These are phyloP conservation scores for Tetragnatha versicolor DNA, from an alignment of 1,140 invertebrate genomes.

Conservation along the genomic window DNA sequence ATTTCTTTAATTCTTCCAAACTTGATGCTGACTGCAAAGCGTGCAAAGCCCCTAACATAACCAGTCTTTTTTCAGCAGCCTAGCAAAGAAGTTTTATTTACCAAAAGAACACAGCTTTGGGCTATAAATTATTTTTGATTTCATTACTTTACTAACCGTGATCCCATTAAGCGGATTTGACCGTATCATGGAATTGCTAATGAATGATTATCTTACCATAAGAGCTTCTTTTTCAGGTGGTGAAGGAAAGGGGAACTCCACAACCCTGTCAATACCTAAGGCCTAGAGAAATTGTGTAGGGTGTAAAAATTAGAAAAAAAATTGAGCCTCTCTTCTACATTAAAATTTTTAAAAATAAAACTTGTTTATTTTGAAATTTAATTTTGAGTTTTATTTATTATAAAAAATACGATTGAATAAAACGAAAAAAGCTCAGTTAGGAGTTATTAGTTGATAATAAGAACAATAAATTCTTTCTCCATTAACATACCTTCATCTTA, in stretches of 20 bases:
- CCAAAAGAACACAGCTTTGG: background rate
- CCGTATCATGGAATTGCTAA: too few relatives aligned
- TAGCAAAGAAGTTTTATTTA: constrained; percentile 60
- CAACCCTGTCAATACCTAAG: constrained; percentile 91
- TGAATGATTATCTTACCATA: constrained; percentile 61
- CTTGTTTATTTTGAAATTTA: too few relatives aligned
- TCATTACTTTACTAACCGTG: too few relatives aligned
- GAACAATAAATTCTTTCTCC: background rate
- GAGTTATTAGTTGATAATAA: too few relatives aligned
- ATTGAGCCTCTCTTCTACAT: background rate
- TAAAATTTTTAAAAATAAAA: background rate
- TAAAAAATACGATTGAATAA: too few relatives aligned
- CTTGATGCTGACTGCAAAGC: constrained; percentile 54
- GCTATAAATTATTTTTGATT: background rate
- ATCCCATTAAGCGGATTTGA: too few relatives aligned
- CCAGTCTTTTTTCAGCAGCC: constrained; percentile 79
- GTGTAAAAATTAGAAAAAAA: background rate
- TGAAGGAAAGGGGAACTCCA: constrained; percentile 96
- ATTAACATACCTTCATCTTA: constrained; percentile 64
- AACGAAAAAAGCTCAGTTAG: too few relatives aligned
- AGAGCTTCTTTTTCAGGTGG: constrained; percentile 79
- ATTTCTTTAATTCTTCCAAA: constrained; percentile 56
- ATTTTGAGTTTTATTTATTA: too few relatives aligned
- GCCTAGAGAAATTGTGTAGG: constrained; percentile 64
- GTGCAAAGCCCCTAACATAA: constrained; percentile 79